A percentile compares a stretch with the other conserved stretches of the same genome.
Evolutionary conservation across 2,797 vertebrate genomes (phyloP).

Genomic region (Neopelma chrysocephalum): DNA sequence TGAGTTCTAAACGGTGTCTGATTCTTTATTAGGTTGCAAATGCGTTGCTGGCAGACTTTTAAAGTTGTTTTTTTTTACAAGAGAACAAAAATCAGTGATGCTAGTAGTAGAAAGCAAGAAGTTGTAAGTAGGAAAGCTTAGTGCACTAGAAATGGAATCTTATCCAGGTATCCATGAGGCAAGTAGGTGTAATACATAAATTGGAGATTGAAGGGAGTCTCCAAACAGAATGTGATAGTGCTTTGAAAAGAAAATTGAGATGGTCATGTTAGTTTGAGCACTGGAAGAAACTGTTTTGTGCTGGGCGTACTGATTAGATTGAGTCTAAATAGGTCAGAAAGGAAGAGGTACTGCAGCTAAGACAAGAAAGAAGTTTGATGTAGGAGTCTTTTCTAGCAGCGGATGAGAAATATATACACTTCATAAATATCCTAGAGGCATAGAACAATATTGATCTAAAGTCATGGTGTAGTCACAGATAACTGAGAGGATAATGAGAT

Average conservation of each 20-base stretch:
- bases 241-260: not conserved
- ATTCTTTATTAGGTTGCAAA: not conserved
- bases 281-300: not conserved
- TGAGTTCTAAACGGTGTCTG: not conserved
- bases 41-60: not conserved
- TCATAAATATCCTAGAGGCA: not conserved
- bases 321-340: not conserved
- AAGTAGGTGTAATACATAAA: not conserved
- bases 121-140: not conserved
- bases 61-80: not conserved
- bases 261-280: not conserved
- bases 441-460: not conserved
- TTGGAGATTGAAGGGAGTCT: not conserved
- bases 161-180: not conserved
- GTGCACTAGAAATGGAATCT: not conserved
- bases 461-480: not conserved
- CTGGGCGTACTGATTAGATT: not conserved
- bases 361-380: not conserved
- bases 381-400: not conserved
- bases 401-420: not conserved
- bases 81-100: not conserved
- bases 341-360: not conserved
- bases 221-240: not conserved
- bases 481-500: not conserved
- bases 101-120: not conserved